phyloP scores from a whole-genome alignment of 2,888 invertebrate species.

The Acheta domesticus region DNA sequence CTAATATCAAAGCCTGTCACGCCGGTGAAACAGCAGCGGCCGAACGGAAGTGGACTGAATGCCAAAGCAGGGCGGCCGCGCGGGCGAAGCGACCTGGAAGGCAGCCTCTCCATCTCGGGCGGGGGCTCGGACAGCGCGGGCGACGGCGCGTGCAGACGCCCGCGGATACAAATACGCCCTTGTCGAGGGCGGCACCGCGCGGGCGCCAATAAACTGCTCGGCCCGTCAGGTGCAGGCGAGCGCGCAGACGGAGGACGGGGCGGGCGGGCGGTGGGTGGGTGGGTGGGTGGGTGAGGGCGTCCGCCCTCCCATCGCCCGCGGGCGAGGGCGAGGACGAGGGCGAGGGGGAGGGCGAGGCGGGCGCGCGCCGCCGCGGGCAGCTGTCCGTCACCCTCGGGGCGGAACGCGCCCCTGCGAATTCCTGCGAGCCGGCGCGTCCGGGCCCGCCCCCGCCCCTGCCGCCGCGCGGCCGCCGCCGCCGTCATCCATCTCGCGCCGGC shows the following conservation, averaged over 20 bases:
- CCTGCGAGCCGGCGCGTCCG: background rate
- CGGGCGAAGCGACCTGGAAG: too few relatives aligned
- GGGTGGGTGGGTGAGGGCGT: too few relatives aligned
- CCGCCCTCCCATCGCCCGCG: too few relatives aligned
- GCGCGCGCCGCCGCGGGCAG: background rate
- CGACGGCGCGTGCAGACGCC: background rate
- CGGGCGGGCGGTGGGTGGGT: background rate
- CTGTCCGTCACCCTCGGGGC: constrained; percentile 6
- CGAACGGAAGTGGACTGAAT: too few relatives aligned
- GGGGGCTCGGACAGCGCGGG: too few relatives aligned
- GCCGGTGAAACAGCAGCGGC: too few relatives aligned
- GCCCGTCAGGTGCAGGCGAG: constrained; percentile 6
- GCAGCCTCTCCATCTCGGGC: too few relatives aligned
- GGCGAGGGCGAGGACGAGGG: too few relatives aligned
- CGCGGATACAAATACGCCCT: background rate
- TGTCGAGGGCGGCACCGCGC: background rate
- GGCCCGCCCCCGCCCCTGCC: background rate
- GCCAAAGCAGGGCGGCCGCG: too few relatives aligned
- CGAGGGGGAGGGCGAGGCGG: too few relatives aligned
- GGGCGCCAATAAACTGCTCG: constrained; percentile 4
- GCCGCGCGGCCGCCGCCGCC: background rate
- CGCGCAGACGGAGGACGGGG: background rate
- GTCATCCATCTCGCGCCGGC: too few relatives aligned
- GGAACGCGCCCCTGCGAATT: background rate
- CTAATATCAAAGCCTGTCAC: too few relatives aligned